phyloP scores from a whole-genome alignment of 2,797 vertebrate genomes.

The Platyrinchus mystaceus region DNA sequence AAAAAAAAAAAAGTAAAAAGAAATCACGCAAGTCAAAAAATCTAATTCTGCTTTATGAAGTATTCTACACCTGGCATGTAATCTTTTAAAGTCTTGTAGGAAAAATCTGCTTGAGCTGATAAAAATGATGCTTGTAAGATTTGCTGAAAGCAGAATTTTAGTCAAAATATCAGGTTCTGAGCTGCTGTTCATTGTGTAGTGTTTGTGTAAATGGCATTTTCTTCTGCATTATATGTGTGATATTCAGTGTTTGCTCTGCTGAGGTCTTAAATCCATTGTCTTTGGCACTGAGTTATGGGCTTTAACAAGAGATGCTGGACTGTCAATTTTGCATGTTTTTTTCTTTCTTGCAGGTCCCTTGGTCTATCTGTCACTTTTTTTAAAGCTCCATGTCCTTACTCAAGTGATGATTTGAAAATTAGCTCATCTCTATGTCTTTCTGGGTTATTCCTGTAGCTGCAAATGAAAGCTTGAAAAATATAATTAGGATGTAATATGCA shows the following conservation, averaged over 20 bases:
- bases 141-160: background rate
- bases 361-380: background rate
- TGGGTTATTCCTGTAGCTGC: slow-evolving; percentile 18
- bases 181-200: background rate
- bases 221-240: background rate
- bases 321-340: background rate
- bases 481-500: slow-evolving; percentile 11
- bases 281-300: background rate
- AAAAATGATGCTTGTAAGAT: background rate
- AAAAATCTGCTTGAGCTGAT: slow-evolving; percentile 6
- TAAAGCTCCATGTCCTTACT: background rate
- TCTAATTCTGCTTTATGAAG: background rate
- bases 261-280: background rate
- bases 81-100: background rate
- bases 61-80: background rate
- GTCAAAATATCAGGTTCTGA: background rate
- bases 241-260: background rate
- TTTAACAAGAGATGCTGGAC: background rate
- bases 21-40: background rate
- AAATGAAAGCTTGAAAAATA: slow-evolving; percentile 12
- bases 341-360: background rate
- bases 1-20: background rate
- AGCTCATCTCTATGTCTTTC: slow-evolving; percentile 9
- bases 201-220: background rate
- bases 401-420: background rate